phyloP scores from a whole-genome alignment of 53 echinoderm and acorn worm genomes.

The Antedon mediterranea region DNA sequence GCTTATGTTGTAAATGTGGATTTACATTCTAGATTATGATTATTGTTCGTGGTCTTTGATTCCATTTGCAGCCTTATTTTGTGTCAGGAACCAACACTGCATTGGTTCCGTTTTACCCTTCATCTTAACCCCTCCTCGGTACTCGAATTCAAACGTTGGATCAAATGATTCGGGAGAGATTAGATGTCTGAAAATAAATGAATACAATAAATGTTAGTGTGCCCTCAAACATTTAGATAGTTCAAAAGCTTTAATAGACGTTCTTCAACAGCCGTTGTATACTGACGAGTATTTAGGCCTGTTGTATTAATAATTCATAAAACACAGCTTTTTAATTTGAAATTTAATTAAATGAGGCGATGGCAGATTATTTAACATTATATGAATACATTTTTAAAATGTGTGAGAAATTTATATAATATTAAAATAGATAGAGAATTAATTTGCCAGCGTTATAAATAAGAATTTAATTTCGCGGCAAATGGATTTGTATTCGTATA shows the following conservation, averaged over 20 bases:
- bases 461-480: too few relatives aligned
- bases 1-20: background rate
- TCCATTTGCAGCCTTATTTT: background rate
- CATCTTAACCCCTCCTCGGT: slow-evolving; percentile 56
- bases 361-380: too few relatives aligned
- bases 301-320: too few relatives aligned
- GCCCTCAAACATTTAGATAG: background rate
- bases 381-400: too few relatives aligned
- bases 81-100: slow-evolving; percentile 58
- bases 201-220: background rate
- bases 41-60: background rate
- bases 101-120: slow-evolving; percentile 81
- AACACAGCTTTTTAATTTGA: too few relatives aligned
- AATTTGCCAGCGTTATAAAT: too few relatives aligned
- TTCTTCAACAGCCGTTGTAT: too few relatives aligned
- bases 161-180: slow-evolving; percentile 63
- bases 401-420: too few relatives aligned
- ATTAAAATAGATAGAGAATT: too few relatives aligned
- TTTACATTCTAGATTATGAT: background rate
- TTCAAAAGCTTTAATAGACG: background rate
- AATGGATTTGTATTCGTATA: too few relatives aligned
- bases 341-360: too few relatives aligned
- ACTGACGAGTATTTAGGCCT: too few relatives aligned
- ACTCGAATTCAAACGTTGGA: slow-evolving; percentile 57
- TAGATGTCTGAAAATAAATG: slow-evolving; percentile 36